Evolutionary conservation across 2,888 invertebrate genomes (phyloP).

Genomic region (Laspeyria flexula): DNA sequence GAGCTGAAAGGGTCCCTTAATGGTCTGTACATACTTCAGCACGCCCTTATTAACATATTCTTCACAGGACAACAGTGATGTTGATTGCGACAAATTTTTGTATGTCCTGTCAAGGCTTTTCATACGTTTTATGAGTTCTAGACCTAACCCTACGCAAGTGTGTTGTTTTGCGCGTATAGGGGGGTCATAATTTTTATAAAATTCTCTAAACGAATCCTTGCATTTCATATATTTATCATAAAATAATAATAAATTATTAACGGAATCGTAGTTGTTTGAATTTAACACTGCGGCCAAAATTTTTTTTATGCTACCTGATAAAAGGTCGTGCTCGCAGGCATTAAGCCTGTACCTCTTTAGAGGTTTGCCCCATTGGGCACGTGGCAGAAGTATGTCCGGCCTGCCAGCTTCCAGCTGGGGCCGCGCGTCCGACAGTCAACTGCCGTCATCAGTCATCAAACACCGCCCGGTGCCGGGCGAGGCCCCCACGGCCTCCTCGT

Average conservation of each 20-base stretch:
- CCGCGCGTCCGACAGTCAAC: slow-evolving; percentile 92
- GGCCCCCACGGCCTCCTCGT: slow-evolving; percentile 74
- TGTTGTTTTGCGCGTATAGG: slow-evolving; percentile 91
- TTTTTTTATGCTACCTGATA: slow-evolving; percentile 86
- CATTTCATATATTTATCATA: slow-evolving; percentile 80
- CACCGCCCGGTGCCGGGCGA: slow-evolving; percentile 91
- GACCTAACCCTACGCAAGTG: slow-evolving; percentile 93
- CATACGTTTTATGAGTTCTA: slow-evolving; percentile 90
- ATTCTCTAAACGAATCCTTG: slow-evolving; percentile 82
- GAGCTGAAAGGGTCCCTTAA: slow-evolving; percentile 83
- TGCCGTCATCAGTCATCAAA: slow-evolving; percentile 94
- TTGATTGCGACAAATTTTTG: slow-evolving; percentile 88
- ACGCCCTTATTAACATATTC: slow-evolving; percentile 88
- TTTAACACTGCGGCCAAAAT: slow-evolving; percentile 92
- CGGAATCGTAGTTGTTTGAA: slow-evolving; percentile 94
- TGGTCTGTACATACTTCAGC: slow-evolving; percentile 82
- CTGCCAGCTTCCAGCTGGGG: slow-evolving; percentile 55
- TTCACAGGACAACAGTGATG: slow-evolving; percentile 92
- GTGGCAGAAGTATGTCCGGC: slow-evolving; percentile 88
- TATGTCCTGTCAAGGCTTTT: slow-evolving; percentile 86
- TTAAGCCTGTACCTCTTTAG: slow-evolving; percentile 38
- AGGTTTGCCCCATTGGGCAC: slow-evolving; percentile 81
- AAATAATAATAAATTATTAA: slow-evolving; percentile 91
- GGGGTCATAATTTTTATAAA: slow-evolving; percentile 91
- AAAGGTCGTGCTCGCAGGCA: slow-evolving; percentile 89